Evolutionary conservation across 1,140 invertebrate species (phyloP).

Genomic region (Hylaeus volcanicus): DNA sequence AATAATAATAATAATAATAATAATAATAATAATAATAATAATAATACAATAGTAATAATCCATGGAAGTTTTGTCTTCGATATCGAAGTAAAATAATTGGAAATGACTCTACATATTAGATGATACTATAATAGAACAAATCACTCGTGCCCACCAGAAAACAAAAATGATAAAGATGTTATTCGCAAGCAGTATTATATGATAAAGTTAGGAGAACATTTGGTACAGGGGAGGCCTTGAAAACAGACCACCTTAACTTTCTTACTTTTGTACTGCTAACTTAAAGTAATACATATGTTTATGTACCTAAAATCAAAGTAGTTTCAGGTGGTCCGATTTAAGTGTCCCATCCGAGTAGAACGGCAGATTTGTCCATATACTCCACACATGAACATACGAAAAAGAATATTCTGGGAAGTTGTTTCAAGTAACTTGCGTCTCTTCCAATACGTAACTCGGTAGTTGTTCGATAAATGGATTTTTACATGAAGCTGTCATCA

Average conservation of each 20-base stretch:
- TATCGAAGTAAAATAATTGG: too few species aligned
- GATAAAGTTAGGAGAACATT: neutral
- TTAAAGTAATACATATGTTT: neutral
- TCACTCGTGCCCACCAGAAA: neutral
- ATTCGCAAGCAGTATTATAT: neutral
- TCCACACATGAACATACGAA: neutral
- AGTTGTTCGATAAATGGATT: neutral
- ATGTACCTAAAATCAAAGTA: neutral
- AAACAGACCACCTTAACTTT: neutral
- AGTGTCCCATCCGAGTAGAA: conserved; percentile 7
- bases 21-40: too few species aligned
- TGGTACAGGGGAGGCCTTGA: neutral
- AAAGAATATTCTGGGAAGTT: neutral
- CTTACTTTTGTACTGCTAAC: neutral
- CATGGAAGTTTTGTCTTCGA: too few species aligned
- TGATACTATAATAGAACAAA: neutral
- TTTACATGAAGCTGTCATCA: neutral
- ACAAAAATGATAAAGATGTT: neutral
- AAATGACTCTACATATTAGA: neutral
- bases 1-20: too few species aligned
- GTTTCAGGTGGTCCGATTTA: neutral
- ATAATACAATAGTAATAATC: too few species aligned
- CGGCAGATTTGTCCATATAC: neutral
- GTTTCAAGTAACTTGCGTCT: conserved; percentile 36
- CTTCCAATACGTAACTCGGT: neutral